phyloP scores from a whole-genome alignment of 2,888 invertebrate species.

The Glaucopsyche alexis region DNA sequence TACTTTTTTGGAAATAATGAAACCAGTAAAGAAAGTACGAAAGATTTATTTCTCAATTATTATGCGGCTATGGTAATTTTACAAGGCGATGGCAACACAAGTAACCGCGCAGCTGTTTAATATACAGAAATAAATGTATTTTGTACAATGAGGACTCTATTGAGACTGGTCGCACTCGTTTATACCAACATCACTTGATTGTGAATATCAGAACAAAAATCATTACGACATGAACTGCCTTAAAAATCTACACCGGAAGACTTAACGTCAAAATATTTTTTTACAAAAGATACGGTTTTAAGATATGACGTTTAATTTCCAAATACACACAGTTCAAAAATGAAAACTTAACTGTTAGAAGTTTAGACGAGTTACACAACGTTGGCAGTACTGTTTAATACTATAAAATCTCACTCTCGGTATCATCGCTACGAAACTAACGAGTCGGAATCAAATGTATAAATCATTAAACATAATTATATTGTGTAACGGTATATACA shows the following conservation, averaged over 20 bases:
- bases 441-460: constrained; percentile 5
- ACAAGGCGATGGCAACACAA: constrained; percentile 27
- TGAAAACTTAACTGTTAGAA: neutral
- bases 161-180: constrained; percentile 22
- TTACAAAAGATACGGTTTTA: neutral
- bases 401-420: constrained; percentile 26
- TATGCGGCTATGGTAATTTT: constrained; percentile 26
- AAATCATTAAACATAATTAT: constrained; percentile 28
- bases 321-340: neutral
- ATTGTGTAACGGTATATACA: constrained; percentile 28
- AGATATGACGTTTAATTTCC: neutral
- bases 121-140: constrained; percentile 27
- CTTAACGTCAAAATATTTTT: neutral
- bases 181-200: constrained; percentile 10
- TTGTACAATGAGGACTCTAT: constrained; percentile 22
- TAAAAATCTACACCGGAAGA: constrained; percentile 1
- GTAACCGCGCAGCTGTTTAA: constrained; percentile 26
- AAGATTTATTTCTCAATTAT: constrained; percentile 29
- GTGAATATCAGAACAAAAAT: neutral
- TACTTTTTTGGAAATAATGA: neutral
- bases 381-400: constrained; percentile 4
- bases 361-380: neutral
- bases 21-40: constrained; percentile 23
- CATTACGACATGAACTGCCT: neutral
- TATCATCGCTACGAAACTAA: constrained; percentile 24